Evolutionary conservation across 2,888 invertebrate species (phyloP).

Genomic region (Scaptomyza tumidula): DNA sequence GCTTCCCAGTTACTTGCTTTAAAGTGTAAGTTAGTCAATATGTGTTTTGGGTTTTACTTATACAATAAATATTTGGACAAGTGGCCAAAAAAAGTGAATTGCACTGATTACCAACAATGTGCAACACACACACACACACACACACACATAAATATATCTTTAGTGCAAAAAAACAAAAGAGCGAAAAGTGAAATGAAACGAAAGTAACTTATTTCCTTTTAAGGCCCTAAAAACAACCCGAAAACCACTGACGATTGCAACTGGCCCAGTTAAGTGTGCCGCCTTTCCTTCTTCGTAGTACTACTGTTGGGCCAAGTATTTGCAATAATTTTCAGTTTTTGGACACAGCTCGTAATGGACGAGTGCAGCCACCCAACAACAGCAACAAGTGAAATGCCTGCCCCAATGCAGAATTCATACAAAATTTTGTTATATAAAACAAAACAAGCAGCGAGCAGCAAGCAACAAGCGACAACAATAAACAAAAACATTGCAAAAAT

Average conservation of each 20-base stretch:
- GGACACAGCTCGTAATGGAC: slow-evolving; percentile 68
- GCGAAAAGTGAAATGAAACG: slow-evolving; percentile 70
- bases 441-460: neutral
- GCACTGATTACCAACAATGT: slow-evolving; percentile 22
- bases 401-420: slow-evolving; percentile 64
- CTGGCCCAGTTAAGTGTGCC: slow-evolving; percentile 30
- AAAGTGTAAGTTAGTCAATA: slow-evolving; percentile 37
- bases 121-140: neutral
- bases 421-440: slow-evolving; percentile 56
- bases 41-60: slow-evolving; percentile 51
- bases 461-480: slow-evolving; percentile 59
- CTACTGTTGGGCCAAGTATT: slow-evolving; percentile 46
- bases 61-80: slow-evolving; percentile 27
- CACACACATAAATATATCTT: too few species aligned
- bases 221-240: slow-evolving; percentile 39
- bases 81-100: slow-evolving; percentile 38
- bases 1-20: slow-evolving; percentile 40
- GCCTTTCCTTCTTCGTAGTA: slow-evolving; percentile 6
- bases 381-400: slow-evolving; percentile 57
- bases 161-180: slow-evolving; percentile 7
- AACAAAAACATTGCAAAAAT: slow-evolving; percentile 71
- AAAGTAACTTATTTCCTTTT: slow-evolving; percentile 57
- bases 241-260: slow-evolving; percentile 15
- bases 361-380: slow-evolving; percentile 47
- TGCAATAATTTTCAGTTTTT: slow-evolving; percentile 72